phyloP scores from a whole-genome alignment of 2,113 vertebrate species.

The Eurystomus gularis region DNA sequence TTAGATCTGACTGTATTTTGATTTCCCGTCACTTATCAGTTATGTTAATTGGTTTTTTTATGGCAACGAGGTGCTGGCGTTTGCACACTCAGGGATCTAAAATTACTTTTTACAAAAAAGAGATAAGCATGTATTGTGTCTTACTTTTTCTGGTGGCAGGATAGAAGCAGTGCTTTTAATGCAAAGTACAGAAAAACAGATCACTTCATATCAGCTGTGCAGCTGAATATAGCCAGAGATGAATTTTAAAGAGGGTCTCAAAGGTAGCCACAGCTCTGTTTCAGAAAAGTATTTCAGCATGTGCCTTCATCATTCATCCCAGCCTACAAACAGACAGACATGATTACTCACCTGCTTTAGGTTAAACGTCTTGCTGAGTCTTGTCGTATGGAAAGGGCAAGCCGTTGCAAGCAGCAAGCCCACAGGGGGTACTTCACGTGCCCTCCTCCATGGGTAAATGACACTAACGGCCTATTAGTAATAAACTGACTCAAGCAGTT shows the following conservation, averaged over 20 bases:
- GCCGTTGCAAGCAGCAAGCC: background rate
- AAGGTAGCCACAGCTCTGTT: background rate
- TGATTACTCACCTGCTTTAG: background rate
- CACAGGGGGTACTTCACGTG: background rate
- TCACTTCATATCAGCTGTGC: background rate
- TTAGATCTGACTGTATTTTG: constrained; percentile 32
- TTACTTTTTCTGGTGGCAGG: background rate
- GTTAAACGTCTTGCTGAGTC: background rate
- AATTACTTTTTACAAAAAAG: background rate
- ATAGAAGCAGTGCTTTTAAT: background rate
- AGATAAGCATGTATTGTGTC: background rate
- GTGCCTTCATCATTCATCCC: background rate
- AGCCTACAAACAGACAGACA: background rate
- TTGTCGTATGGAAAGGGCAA: background rate
- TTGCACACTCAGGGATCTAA: background rate
- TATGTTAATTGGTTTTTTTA: constrained; percentile 27
- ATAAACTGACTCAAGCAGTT: background rate
- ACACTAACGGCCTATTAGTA: background rate
- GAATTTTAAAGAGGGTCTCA: background rate
- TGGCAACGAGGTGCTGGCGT: background rate
- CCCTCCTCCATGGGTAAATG: background rate
- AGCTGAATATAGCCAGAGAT: background rate
- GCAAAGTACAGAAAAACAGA: background rate
- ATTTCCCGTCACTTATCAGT: constrained; percentile 19
- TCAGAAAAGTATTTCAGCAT: background rate